Evolutionary conservation across 2,797 vertebrate species (phyloP).

Genomic region (Garrulus glandarius): DNA sequence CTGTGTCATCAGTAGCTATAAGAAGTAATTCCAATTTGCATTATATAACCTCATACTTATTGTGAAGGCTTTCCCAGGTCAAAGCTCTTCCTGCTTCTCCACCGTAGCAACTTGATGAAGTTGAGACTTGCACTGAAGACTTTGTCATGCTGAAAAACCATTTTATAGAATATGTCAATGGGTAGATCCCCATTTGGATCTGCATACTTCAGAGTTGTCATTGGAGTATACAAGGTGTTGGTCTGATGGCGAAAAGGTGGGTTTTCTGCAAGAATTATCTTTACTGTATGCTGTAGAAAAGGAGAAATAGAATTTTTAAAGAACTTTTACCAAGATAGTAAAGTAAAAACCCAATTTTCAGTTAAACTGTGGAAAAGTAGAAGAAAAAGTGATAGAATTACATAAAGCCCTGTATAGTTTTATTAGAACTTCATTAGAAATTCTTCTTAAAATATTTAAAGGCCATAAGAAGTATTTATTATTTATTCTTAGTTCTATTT

Average conservation of each 20-base stretch:
- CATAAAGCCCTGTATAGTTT: not conserved
- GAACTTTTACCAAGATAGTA: not conserved
- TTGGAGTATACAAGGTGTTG: conserved; percentile 84
- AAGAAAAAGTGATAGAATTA: not conserved
- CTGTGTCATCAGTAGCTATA: not conserved
- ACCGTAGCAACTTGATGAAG: conserved; percentile 84
- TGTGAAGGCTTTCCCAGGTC: conserved; percentile 74
- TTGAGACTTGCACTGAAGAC: conserved; percentile 87
- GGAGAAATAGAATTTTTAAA: not conserved
- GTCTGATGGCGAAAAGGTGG: conserved; percentile 90
- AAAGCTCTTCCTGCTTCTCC: conserved; percentile 86
- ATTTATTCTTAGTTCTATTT: not conserved
- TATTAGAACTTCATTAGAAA: not conserved
- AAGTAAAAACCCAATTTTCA: not conserved
- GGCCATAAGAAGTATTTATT: not conserved
- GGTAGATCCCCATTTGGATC: conserved; percentile 86
- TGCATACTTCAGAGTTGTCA: conserved; percentile 87
- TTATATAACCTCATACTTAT: not conserved
- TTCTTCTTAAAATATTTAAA: not conserved
- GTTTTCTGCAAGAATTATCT: conserved; percentile 83
- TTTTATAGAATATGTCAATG: conserved; percentile 87
- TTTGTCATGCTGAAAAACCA: conserved; percentile 88
- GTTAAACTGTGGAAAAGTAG: not conserved
- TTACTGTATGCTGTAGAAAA: conserved; percentile 80
- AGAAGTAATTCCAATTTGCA: not conserved